These are phyloP conservation scores for Aplysia californica DNA, from an alignment of 1,140 invertebrate genomes.

Conservation along the genomic window DNA sequence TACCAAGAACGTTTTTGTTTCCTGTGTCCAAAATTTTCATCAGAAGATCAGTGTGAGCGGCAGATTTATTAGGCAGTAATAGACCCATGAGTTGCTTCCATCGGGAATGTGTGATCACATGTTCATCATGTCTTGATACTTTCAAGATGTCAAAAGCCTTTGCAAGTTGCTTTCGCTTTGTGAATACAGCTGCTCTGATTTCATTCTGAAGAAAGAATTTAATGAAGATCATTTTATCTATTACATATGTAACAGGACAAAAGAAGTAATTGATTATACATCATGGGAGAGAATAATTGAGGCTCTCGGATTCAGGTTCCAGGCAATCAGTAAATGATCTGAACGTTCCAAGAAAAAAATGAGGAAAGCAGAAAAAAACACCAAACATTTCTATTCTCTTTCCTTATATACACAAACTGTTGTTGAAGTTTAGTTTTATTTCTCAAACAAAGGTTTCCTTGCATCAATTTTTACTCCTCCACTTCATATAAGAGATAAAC, in stretches of 20 bases:
- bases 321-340: too few relatives aligned
- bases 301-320: too few relatives aligned
- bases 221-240: background rate
- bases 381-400: too few relatives aligned
- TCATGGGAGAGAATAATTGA: too few relatives aligned
- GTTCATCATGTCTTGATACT: constrained; percentile 39
- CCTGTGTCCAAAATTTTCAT: constrained; percentile 68
- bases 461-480: too few relatives aligned
- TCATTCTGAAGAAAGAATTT: constrained; percentile 65
- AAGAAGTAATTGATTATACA: too few relatives aligned
- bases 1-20: constrained; percentile 60
- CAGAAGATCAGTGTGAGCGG: constrained; percentile 64
- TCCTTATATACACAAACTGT: too few relatives aligned
- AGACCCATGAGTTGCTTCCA: constrained; percentile 65
- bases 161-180: constrained; percentile 65
- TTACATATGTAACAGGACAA: background rate
- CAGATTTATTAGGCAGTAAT: constrained; percentile 61
- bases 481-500: too few relatives aligned
- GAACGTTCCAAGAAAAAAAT: too few relatives aligned
- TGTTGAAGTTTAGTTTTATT: too few relatives aligned
- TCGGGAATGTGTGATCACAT: constrained; percentile 54
- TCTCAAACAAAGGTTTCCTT: too few relatives aligned
- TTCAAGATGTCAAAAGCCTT: constrained; percentile 68
- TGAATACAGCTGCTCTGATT: constrained; percentile 64
- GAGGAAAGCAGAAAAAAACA: too few relatives aligned